Conservation (phyloP, 2,113 vertebrate species). For the Odobenus rosmarus region DNA sequence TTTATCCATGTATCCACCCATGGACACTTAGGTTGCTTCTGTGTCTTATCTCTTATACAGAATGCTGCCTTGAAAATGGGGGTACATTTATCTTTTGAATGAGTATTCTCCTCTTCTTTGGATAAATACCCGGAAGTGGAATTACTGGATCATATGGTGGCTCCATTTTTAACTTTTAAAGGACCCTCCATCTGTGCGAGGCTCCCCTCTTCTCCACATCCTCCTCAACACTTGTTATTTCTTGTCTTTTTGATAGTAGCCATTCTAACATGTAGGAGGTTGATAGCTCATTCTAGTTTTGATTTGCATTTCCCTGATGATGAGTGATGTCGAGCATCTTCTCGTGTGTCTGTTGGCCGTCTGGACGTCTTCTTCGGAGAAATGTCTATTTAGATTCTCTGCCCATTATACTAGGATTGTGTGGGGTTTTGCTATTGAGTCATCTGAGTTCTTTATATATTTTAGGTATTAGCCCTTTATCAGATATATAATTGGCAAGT, state of each 20-base stretch:
- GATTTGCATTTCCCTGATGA: neutral
- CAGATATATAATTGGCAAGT: neutral
- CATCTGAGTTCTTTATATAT: neutral
- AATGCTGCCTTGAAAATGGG: neutral
- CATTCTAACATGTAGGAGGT: neutral
- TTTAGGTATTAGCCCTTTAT: neutral
- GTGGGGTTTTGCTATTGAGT: neutral
- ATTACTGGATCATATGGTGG: neutral
- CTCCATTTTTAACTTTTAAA: neutral
- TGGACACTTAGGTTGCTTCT: neutral
- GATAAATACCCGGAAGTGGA: neutral
- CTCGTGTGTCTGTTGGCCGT: neutral
- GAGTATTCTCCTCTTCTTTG: neutral
- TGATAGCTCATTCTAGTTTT: neutral
- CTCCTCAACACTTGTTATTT: neutral
- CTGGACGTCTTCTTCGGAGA: neutral
- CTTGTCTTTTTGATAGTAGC: neutral
- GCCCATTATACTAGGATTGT: neutral
- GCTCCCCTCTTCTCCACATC: neutral
- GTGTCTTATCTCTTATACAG: neutral
- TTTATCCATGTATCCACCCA: neutral
- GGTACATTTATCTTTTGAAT: neutral
- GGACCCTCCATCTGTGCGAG: neutral
- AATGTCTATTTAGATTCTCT: neutral
- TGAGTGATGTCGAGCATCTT: neutral